A percentile compares a stretch with the other conserved stretches of the same genome.
Conservation (phyloP, 2,888 invertebrate species). For the Trachelus tabidus region DNA sequence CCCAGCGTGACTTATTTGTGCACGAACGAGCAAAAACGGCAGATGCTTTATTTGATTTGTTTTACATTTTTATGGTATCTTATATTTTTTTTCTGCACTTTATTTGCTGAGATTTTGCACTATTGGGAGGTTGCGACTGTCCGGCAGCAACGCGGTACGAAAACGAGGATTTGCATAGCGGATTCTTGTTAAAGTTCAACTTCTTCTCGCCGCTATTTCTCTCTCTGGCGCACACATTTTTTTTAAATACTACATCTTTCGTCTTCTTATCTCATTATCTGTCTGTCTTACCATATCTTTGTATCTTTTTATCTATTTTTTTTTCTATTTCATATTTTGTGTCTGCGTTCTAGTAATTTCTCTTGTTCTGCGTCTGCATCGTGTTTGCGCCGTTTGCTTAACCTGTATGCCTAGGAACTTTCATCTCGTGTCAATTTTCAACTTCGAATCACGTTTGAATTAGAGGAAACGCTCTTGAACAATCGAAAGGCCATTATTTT, state of each 20-base stretch:
- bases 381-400: background rate
- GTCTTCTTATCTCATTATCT: background rate
- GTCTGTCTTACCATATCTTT: background rate
- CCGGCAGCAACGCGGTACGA: background rate
- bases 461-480: conserved; percentile 2
- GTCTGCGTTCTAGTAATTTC: conserved; percentile 18
- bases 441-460: background rate
- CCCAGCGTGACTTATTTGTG: background rate
- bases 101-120: background rate
- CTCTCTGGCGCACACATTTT: background rate
- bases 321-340: conserved; percentile 3
- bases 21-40: background rate
- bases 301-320: background rate
- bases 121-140: background rate
- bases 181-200: background rate
- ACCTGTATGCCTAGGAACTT: background rate
- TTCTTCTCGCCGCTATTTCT: background rate
- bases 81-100: background rate
- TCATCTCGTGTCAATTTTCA: background rate
- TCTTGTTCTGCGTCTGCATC: conserved; percentile 14
- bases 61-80: background rate
- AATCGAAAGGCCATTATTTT: conserved; percentile 33
- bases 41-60: background rate
- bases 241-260: background rate
- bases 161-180: background rate